These are phyloP conservation scores for Glaucidium brasilianum DNA, from an alignment of 2,113 vertebrate genomes.

Conservation along the genomic window DNA sequence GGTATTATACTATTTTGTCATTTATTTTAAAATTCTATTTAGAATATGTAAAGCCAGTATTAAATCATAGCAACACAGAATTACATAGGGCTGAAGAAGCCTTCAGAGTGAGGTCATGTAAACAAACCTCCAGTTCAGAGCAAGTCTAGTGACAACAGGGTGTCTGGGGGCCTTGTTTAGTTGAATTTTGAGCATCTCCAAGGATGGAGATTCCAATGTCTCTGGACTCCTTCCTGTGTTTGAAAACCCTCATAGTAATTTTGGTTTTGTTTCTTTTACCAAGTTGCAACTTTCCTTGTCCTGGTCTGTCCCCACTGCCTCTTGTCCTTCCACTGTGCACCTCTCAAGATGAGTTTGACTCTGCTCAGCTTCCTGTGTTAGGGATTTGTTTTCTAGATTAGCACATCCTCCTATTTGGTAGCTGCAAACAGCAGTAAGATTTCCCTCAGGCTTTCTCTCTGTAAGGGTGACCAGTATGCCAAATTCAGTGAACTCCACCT, in stretches of 20 bases:
- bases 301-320: not conserved
- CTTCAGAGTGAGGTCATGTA: not conserved
- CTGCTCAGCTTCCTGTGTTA: not conserved
- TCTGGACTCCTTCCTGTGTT: not conserved
- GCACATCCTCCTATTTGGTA: not conserved
- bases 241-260: not conserved
- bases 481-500: not conserved
- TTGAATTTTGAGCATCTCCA: not conserved
- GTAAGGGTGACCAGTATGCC: not conserved
- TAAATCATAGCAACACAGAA: not conserved
- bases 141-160: not conserved
- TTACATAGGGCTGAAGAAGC: fast-evolving
- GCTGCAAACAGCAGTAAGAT: not conserved
- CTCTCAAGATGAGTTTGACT: not conserved
- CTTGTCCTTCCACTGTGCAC: not conserved
- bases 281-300: not conserved
- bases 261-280: not conserved
- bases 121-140: not conserved
- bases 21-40: not conserved
- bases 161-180: not conserved
- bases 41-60: not conserved
- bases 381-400: too few species aligned
- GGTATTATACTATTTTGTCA: not conserved
- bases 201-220: not conserved
- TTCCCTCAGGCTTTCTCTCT: not conserved